A percentile compares a stretch with the other conserved stretches of the same genome.
Evolutionary conservation across 2,888 invertebrate species (phyloP).

Genomic region (Actias luna): DNA sequence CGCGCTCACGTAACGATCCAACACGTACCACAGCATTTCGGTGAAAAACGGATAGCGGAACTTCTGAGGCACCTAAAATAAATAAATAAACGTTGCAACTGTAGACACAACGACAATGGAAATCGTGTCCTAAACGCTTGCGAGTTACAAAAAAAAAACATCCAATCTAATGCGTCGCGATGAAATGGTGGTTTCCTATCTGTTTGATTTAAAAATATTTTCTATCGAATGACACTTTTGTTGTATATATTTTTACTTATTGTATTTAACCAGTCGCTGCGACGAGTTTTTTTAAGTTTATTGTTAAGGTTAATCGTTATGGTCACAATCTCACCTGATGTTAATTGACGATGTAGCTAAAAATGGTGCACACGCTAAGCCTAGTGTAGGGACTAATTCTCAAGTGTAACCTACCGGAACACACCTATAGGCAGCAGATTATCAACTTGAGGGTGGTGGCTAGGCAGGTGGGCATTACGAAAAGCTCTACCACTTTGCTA

Average conservation of each 20-base stretch:
- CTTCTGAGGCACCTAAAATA: constrained; percentile 92
- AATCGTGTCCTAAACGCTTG: neutral
- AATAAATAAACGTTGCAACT: neutral
- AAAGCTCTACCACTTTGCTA: too few species aligned
- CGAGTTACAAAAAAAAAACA: neutral
- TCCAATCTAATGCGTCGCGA: neutral
- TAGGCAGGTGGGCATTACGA: too few species aligned
- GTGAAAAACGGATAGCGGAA: constrained; percentile 99
- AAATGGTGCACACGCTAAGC: too few species aligned
- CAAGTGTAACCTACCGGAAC: too few species aligned
- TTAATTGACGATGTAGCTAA: too few species aligned
- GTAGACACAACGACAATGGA: neutral
- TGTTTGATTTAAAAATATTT: neutral
- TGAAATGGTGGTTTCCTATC: neutral
- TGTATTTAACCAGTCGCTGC: neutral
- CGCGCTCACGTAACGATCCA: constrained; percentile 95
- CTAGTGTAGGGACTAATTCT: too few species aligned
- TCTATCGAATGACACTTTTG: neutral
- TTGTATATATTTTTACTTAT: neutral
- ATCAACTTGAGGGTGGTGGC: too few species aligned
- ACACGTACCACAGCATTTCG: constrained; percentile 98
- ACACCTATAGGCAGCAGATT: too few species aligned
- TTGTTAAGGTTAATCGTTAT: too few species aligned
- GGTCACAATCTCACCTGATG: too few species aligned
- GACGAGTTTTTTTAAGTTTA: too few species aligned